Percentiles rank a stretch among this genome's conserved stretches.
These are phyloP conservation scores for Falcaria lacertinaria DNA, from an alignment of 2,888 invertebrate species.

Conservation along the genomic window DNA sequence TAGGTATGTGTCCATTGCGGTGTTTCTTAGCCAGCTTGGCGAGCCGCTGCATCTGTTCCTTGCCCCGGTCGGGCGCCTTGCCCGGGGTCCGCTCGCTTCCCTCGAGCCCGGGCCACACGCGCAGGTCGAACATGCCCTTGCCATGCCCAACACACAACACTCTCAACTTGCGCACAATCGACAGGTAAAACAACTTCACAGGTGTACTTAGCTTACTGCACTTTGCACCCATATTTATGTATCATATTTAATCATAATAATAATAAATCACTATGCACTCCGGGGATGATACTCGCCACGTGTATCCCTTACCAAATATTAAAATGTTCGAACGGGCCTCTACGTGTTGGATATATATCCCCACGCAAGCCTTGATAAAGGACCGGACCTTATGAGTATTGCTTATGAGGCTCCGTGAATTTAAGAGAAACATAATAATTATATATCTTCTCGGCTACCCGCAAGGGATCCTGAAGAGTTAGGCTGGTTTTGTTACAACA, in stretches of 20 bases:
- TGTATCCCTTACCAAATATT: too few species aligned
- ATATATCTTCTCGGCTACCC: too few species aligned
- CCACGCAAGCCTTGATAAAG: too few species aligned
- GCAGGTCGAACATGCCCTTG: conserved; percentile 91
- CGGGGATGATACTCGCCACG: too few species aligned
- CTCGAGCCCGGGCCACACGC: conserved; percentile 95
- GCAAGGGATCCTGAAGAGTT: too few species aligned
- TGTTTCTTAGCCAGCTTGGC: conserved; percentile 96
- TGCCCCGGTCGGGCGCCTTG: conserved; percentile 88
- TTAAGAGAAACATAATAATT: too few species aligned
- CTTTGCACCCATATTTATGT: conserved; percentile 43
- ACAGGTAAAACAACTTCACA: conserved; percentile 33
- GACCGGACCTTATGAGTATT: too few species aligned
- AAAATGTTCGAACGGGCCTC: too few species aligned
- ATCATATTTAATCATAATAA: not conserved
- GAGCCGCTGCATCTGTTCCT: conserved; percentile 92
- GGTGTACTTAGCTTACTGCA: conserved; percentile 35
- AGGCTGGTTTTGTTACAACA: too few species aligned
- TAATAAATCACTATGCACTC: too few species aligned
- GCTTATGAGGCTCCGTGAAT: too few species aligned
- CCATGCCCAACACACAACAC: conserved; percentile 30
- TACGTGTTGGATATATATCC: too few species aligned
- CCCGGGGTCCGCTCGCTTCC: conserved; percentile 90
- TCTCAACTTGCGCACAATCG: conserved; percentile 33
- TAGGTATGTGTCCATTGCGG: conserved; percentile 94